Percentiles rank a stretch among this genome's conserved stretches.
Evolutionary conservation across 1,140 invertebrate species (phyloP).

Genomic region (fruit fly (Drosophila melanogaster)): DNA sequence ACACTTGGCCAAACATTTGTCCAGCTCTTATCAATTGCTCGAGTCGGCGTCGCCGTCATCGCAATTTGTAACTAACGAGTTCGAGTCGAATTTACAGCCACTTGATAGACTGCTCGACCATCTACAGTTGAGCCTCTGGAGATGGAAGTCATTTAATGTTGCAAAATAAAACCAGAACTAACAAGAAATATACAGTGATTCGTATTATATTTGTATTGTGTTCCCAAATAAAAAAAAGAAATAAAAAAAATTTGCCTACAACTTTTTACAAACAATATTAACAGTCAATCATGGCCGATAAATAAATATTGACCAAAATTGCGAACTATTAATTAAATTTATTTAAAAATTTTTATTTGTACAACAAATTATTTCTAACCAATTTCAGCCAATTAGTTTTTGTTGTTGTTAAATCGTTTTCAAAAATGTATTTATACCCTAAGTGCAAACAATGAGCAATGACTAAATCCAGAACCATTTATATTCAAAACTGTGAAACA

Average conservation of each 20-base stretch:
- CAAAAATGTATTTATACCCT: no score
- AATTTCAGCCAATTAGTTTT: background rate
- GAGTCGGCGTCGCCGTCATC: slow-evolving; percentile 36
- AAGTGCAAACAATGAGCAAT: background rate
- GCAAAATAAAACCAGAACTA: no score
- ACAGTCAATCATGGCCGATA: no score
- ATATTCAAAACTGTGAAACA: background rate
- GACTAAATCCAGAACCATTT: background rate
- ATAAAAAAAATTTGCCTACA: no score
- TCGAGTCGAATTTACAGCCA: slow-evolving; percentile 40
- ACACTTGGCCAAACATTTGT: slow-evolving; percentile 75
- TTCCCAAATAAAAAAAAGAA: no score
- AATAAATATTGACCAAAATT: no score
- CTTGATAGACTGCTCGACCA: slow-evolving; percentile 59
- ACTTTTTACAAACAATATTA: no score
- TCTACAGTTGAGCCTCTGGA: slow-evolving; percentile 13
- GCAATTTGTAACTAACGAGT: slow-evolving; percentile 61
- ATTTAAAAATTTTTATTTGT: background rate
- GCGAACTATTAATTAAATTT: no score
- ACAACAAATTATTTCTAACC: background rate
- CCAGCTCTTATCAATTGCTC: slow-evolving; percentile 69
- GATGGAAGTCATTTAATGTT: background rate
- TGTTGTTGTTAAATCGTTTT: background rate
- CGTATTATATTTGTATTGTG: no score
- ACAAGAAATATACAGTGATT: no score